Evolutionary conservation across 2,113 vertebrate genomes (phyloP).

Genomic region (Stictonetta naevosa): DNA sequence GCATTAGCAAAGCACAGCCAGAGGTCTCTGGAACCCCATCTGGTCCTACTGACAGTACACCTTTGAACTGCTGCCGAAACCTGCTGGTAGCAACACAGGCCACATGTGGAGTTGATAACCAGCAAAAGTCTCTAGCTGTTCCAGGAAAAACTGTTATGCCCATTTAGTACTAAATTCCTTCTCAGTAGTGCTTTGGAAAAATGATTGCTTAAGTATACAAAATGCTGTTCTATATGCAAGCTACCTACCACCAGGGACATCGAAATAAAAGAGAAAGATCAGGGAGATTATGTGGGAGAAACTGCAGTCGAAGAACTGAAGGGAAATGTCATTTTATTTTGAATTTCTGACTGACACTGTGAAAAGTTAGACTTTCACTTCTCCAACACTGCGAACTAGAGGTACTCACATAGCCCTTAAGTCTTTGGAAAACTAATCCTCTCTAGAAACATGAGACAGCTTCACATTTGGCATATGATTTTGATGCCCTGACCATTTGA

Average conservation of each 20-base stretch:
- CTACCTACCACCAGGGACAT: background rate
- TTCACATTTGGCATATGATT: background rate
- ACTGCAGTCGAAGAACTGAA: background rate
- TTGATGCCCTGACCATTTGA: background rate
- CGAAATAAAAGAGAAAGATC: background rate
- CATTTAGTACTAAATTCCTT: constrained; percentile 17
- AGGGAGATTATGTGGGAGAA: background rate
- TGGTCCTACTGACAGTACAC: background rate
- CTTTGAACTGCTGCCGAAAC: background rate
- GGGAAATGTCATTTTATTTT: background rate
- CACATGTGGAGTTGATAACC: background rate
- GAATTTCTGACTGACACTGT: background rate
- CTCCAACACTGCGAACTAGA: background rate
- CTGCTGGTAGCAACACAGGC: background rate
- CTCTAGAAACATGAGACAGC: background rate
- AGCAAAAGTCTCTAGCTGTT: background rate
- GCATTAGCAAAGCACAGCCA: background rate
- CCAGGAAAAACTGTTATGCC: background rate
- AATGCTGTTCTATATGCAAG: background rate
- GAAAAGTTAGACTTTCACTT: background rate
- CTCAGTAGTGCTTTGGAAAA: background rate
- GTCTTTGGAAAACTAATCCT: background rate
- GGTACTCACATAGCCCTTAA: background rate
- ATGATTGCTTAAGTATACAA: background rate
- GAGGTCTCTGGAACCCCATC: background rate